Evolutionary conservation across 2,113 vertebrate species (phyloP), one percentile per base, ranked within the genome.

Genomic region (Cynopterus brachyotis): DNA sequence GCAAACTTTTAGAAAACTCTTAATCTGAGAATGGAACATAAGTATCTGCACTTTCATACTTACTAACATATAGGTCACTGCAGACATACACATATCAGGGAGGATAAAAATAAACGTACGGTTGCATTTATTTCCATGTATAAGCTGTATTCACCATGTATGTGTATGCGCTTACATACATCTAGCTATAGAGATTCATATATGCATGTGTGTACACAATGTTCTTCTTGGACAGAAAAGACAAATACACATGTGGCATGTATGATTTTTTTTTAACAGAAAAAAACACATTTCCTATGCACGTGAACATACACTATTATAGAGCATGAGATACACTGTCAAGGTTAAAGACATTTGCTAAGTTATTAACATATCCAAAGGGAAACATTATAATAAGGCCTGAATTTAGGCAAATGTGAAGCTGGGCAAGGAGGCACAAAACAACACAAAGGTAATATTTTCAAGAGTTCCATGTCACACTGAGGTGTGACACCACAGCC

Each of bases 1-100:
- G 6, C 2, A 89, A 73, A n/a, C 57, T 78, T 84, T 67, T 35
- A 81, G 90, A 62, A 95, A 96, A 92, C n/a, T 93, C 45, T 80
- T 66, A 89, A 89, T 42, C 30, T 86, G 26, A 79, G 35, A 91
- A 89, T 28, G 5, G 32, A 91, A 73, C 5, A 55, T n/a, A 13
- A 82, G n/a, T 50, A 84, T 35, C 72, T 83, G 7, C 53, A 37
- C 1, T 47, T 55, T 53, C 60, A 37, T 26, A 80, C 22, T 81
- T 78, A 78, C 81, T 2, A 50, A 62, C 69, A 88, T n/a, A 55
- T 9, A 93, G 37, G 53, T 87, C 94, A 80, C 32, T 35, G 50
- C 0, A 60, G 47, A 64, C 57, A 72, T 12, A 60, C 1, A 35
- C 10, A 20, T 42, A n/a, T 2, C 26, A 16, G 64, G 40, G 16